Evolutionary conservation across 30 jellyfish, hydroid and myxozoan species (phyloP).

Genomic region (Aurelia sp.): DNA sequence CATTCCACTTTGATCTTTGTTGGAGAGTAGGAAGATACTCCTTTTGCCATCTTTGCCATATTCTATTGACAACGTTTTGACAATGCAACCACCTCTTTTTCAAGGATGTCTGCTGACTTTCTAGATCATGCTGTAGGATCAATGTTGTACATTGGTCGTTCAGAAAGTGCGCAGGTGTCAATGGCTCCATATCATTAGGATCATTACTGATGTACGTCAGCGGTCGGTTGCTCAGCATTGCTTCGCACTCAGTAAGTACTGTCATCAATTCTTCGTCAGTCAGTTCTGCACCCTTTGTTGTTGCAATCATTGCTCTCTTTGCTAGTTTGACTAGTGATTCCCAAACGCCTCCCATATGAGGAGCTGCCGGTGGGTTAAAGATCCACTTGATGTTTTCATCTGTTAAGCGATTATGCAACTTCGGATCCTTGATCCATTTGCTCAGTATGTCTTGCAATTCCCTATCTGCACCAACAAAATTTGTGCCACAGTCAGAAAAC

Average conservation of each 20-base stretch:
- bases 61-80: constrained; percentile 14
- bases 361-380: constrained; percentile 51
- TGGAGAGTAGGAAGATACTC: neutral
- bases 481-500: constrained; percentile 35
- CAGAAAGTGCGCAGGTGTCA: constrained; percentile 37
- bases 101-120: neutral
- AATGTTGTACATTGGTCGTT: constrained; percentile 12
- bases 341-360: constrained; percentile 58
- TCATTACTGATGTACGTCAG: constrained; percentile 25
- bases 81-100: too few relatives aligned
- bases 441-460: constrained; percentile 9
- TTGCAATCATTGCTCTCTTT: constrained; percentile 39
- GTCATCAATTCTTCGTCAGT: constrained; percentile 43
- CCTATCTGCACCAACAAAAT: neutral
- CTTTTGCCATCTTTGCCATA: neutral
- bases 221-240: constrained; percentile 43
- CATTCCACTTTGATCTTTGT: constrained; percentile 37
- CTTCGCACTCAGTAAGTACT: constrained; percentile 37
- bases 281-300: constrained; percentile 20
- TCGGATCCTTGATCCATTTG: constrained; percentile 21
- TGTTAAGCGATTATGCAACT: constrained; percentile 12
- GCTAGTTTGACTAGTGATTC: constrained; percentile 36
- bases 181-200: constrained; percentile 32
- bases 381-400: constrained; percentile 38
- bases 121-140: constrained; percentile 24